These are phyloP conservation scores for Anodontia alba DNA, from an alignment of 2,888 invertebrate species.

Conservation along the genomic window DNA sequence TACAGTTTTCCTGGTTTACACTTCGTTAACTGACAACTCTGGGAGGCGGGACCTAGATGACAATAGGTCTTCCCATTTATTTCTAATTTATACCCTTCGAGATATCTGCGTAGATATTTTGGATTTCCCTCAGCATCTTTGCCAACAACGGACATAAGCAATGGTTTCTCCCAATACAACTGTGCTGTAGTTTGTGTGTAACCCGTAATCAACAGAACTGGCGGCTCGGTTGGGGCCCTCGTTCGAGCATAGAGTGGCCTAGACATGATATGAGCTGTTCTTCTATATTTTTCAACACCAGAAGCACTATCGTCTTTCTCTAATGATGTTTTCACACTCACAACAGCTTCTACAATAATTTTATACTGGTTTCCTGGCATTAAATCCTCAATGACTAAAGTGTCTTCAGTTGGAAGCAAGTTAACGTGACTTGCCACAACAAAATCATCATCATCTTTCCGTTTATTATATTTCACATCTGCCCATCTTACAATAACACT, in stretches of 20 bases:
- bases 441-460: constrained; percentile 75
- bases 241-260: constrained; percentile 82
- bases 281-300: constrained; percentile 78
- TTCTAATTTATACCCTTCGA: constrained; percentile 83
- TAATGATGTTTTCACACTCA: constrained; percentile 83
- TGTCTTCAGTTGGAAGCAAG: constrained; percentile 78
- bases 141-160: constrained; percentile 80
- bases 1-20: constrained; percentile 84
- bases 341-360: constrained; percentile 84
- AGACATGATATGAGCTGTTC: constrained; percentile 83
- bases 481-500: constrained; percentile 84
- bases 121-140: constrained; percentile 80
- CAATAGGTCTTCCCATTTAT: constrained; percentile 84
- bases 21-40: constrained; percentile 84
- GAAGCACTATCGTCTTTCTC: constrained; percentile 74
- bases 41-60: constrained; percentile 80
- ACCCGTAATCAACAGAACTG: constrained; percentile 78
- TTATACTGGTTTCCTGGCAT: constrained; percentile 83
- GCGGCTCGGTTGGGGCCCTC: constrained; percentile 83
- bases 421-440: constrained; percentile 79
- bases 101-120: constrained; percentile 80
- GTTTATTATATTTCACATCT: constrained; percentile 72
- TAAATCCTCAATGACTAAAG: constrained; percentile 78
- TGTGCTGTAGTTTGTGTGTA: constrained; percentile 81
- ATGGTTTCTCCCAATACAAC: constrained; percentile 84